Base-by-base conservation (phyloP, 2,888 invertebrate species). In the Zaprionus bogoriensis region DNA sequence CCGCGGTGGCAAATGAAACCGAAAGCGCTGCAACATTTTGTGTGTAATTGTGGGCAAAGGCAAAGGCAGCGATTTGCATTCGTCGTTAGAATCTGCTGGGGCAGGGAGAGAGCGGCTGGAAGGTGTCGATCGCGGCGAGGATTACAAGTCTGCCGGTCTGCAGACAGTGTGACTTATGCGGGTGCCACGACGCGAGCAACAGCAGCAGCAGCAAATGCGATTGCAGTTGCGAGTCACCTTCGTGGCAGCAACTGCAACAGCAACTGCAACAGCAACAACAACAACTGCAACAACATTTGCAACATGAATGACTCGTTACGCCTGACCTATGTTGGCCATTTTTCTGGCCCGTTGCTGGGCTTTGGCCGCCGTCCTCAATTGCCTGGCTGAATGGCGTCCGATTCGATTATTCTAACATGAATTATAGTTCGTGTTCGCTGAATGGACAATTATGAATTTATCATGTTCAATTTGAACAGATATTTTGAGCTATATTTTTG, bases 361-460 rank as follows among this genome's bases (percentile, higher is more conserved):
- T 79, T 74, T 72, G 82, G 74, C 60, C 72, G 77, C 75, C 82
- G 86, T 85, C 83, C 83, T 80, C 82, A 83, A 83, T 85, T 83
- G 86, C 65, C 78, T 67, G 59, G 68, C 86, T 84, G 86, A 82
- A 86, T 84, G 84, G 87, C 87, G 84, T 84, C 87, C 82, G 77
- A 84, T 87, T 87, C 87, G 84, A 84, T 84, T 84, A 84, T 86
- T 84, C 82, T 77, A 84, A 87, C 80, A 84, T 84, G 84, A 84
- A 84, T 87, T 84, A 84, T 84, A 80, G 82, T 84, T 87, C 85
- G 84, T 87, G 87, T 84, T 84, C 84, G 87, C 53, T 84, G 82
- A 84, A 86, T 87, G 84, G 84, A 87, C 87, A 84, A 84, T 84
- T 84, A 87, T 84, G 87, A 87, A 84, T 84, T 84, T 84, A 84